Evolutionary conservation across 2,888 invertebrate species (phyloP), one percentile per base, ranked within the genome.

Genomic region (Nemurella pictetii): DNA sequence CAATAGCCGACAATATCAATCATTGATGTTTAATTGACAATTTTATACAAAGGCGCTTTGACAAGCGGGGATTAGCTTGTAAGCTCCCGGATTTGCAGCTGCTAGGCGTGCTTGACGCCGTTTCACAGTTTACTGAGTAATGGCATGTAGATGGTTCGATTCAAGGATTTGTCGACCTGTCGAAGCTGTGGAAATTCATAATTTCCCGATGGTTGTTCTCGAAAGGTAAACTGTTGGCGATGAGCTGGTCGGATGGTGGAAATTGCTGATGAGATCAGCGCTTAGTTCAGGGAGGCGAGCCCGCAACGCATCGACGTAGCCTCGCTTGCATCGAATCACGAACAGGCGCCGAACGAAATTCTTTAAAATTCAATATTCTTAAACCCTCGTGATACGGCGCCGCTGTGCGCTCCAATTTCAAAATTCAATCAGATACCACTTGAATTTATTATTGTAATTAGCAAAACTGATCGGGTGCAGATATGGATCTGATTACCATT

Each of bases 341-440:
- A 81, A 26, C 80, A 81, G 80, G 80, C 80, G 36, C 9, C 26
- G 32, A 25, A 35, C 12, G 26, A 81, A 32, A 26, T 55, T 30
- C 55, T 82, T 27, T 15, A 36, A 82, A 72, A 29, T 82, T 29
- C 82, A 82, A 82, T 82, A 82, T 82, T 72, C n/a, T 29, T 78
- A 78, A 30, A 78, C 30, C 20, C 78, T 20, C 29, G 25, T 72
- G 9, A 12, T 20, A 55, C 55, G 20, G 12, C 55, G 20, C 12
- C 55, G 20, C 12, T 55, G 82, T 82, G 15, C 55, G 55, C 25
- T 82, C 82, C 82, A 82, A 78, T 78, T 78, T 78, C 78, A 28
- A 30, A 30, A 78, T 30, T 78, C 27, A 30, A 82, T 82, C 82
- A 72, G 82, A 82, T 82, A 82, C 15, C 26, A 55, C 9, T 55